Base-by-base conservation (phyloP, 2,113 vertebrate species). In the Prionailurus viverrinus region DNA sequence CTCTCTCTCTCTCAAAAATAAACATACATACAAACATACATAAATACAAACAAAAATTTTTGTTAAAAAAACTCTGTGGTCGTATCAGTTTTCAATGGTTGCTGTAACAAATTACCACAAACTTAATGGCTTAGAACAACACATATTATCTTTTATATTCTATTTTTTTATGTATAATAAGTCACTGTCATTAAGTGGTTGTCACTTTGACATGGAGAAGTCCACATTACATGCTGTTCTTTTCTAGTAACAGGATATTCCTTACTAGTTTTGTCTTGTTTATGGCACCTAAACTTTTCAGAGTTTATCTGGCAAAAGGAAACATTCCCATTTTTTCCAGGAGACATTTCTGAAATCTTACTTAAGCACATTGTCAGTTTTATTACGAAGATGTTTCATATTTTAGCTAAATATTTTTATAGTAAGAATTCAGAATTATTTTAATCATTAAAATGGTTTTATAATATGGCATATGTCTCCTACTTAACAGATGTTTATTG, bases 381-480 rank as follows among this genome's bases (percentile, higher is more conserved):
- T 82, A 82, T 79, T 80, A 25, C 48, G 81, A 63, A 29, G 9
- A 85, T 95, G n/a, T 79, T 95, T 97, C 66, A 21, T 86, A 51
- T 86, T 97, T 96, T 95, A 91, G 25, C 27, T 48, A 95, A 82
- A 74, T 93, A 45, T 55, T 87, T 88, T 85, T 89, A 83, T 25
- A 93, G 15, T 80, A 76, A 89, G 41, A 96, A 93, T 92, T 92
- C 19, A 48, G 76, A 94, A 95, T 73, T 66, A 69, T 81, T 96
- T 93, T 85, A 80, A 39, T 68, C 41, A 80, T 65, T 89, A 65
- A 93, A 89, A 83, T 65, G 45, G 19, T 74, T 66, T 48, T 91
- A 19, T 61, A 5, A 29, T 95, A 53, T 68, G 36, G 63, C 9
- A 11, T 58, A 19, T 84, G 23, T 69, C 36, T 82, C 55, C 53